A percentile compares a stretch with the other conserved stretches of the same genome.
phyloP scores from a whole-genome alignment of 2,113 vertebrate species.

The Cavia aperea region DNA sequence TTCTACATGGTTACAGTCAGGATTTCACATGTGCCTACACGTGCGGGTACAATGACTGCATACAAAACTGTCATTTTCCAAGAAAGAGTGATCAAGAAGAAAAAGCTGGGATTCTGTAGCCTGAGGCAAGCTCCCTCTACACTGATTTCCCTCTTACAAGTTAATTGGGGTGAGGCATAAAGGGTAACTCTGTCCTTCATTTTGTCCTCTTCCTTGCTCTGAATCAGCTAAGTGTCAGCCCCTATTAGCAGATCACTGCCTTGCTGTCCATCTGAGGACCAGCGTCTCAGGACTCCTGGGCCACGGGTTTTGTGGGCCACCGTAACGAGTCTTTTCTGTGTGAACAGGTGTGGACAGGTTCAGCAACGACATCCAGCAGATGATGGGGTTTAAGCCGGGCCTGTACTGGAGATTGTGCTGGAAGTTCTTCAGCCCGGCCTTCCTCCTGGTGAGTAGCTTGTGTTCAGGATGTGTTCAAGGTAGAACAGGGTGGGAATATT shows the following conservation, averaged over 20 bases:
- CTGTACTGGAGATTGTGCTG: conserved; percentile 99
- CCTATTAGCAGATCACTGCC: too few species aligned
- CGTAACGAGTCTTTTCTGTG: neutral
- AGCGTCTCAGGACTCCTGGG: neutral
- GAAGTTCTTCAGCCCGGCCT: conserved; percentile 96
- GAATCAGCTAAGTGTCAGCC: fast-evolving
- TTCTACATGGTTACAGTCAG: neutral
- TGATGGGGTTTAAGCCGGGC: conserved; percentile 98
- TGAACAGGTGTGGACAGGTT: conserved; percentile 94
- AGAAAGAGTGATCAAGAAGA: neutral
- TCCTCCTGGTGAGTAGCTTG: conserved; percentile 87
- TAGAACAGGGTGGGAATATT: neutral
- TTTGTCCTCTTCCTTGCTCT: neutral
- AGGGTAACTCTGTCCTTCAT: neutral
- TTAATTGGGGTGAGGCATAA: too few species aligned
- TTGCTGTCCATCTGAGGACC: too few species aligned
- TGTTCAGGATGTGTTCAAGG: fast-evolving
- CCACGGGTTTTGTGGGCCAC: fast-evolving
- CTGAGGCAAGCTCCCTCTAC: neutral
- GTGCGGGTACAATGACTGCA: too few species aligned
- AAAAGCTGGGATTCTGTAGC: neutral
- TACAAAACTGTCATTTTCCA: neutral
- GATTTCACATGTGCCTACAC: neutral
- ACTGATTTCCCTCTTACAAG: neutral
- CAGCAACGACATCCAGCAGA: conserved; percentile 94